phyloP scores from a whole-genome alignment of 2,113 vertebrate species.

The Macroglossus sobrinus region DNA sequence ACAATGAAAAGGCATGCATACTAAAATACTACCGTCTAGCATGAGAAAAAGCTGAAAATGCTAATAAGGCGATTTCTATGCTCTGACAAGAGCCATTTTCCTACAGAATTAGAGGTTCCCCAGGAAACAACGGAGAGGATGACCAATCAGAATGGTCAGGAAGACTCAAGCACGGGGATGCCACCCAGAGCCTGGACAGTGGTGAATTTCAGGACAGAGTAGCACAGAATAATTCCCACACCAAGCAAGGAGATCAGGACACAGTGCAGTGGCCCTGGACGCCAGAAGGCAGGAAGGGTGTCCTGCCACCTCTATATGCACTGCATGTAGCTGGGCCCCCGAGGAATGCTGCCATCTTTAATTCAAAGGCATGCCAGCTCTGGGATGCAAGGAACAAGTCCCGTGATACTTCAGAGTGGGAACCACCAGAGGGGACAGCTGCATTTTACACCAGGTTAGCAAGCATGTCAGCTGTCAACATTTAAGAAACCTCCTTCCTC shows the following conservation, averaged over 20 bases:
- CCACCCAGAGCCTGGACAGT: not conserved
- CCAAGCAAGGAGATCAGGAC: not conserved
- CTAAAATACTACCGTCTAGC: not conserved
- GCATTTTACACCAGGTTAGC: not conserved
- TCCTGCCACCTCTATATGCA: not conserved
- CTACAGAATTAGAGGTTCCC: not conserved
- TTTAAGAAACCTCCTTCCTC: not conserved
- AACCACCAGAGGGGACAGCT: not conserved
- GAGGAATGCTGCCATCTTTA: not conserved
- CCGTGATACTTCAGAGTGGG: not conserved
- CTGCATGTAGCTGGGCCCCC: not conserved
- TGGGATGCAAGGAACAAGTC: not conserved
- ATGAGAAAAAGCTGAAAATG: slow-evolving; percentile 26
- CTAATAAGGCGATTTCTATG: slow-evolving; percentile 23
- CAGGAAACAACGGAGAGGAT: not conserved
- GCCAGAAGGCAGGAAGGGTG: not conserved
- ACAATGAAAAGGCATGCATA: not conserved
- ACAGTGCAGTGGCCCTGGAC: not conserved
- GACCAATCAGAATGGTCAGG: not conserved
- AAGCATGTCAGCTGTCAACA: not conserved
- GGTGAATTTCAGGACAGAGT: not conserved
- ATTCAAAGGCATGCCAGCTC: slow-evolving; percentile 34
- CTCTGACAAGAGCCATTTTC: not conserved
- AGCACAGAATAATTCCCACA: not conserved
- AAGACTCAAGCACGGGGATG: not conserved